These are phyloP conservation scores for Oreonectes daqikongensis DNA, from an alignment of 2,797 vertebrate genomes.

Conservation along the genomic window DNA sequence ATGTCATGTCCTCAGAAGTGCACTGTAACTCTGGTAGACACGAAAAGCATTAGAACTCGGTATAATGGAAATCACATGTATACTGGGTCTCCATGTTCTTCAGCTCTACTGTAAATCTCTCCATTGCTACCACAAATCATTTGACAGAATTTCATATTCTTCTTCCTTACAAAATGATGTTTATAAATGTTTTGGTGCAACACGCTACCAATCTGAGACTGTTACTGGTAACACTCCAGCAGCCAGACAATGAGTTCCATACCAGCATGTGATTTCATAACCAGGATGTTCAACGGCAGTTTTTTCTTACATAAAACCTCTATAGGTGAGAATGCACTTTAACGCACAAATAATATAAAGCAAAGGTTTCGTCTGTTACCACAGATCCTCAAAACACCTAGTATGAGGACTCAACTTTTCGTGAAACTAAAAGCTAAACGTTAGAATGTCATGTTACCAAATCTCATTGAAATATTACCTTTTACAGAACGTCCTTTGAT, in stretches of 20 bases:
- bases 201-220: neutral
- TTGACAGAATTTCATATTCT: slow-evolving; percentile 3
- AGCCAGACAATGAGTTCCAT: slow-evolving; percentile 32
- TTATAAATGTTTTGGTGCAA: slow-evolving; percentile 3
- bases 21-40: neutral
- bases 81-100: neutral
- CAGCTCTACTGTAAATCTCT: neutral
- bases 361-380: neutral
- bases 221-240: slow-evolving; percentile 20
- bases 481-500: neutral
- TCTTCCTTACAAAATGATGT: neutral
- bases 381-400: neutral
- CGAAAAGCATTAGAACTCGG: neutral
- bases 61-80: neutral
- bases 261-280: slow-evolving; percentile 47
- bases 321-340: slow-evolving; percentile 15
- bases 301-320: slow-evolving; percentile 5
- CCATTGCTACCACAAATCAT: neutral
- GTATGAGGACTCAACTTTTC: neutral
- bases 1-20: neutral
- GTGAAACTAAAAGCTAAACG: slow-evolving; percentile 23
- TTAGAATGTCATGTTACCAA: slow-evolving; percentile 42
- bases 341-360: slow-evolving; percentile 12
- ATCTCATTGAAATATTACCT: slow-evolving; percentile 18
- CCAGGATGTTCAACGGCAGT: neutral